A percentile compares a stretch with the other conserved stretches of the same genome.
Conservation (phyloP, 2,113 vertebrate genomes). For the Dasyurus viverrinus region DNA sequence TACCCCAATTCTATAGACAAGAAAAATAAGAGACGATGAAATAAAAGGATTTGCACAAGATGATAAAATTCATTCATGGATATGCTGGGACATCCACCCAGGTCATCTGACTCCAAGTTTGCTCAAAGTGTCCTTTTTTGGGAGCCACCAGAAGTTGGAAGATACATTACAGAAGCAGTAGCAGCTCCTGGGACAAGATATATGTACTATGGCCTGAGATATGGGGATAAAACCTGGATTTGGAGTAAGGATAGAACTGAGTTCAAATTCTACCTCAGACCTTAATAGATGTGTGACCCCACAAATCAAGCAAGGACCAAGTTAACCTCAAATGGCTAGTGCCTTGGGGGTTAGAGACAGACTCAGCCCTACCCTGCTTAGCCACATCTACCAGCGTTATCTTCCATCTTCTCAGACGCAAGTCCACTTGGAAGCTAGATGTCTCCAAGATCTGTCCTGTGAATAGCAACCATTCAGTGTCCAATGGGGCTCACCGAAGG, state of each 20-base stretch:
- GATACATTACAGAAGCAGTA: not conserved
- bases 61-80: not conserved
- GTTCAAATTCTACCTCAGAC: not conserved
- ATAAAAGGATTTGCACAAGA: not conserved
- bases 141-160: not conserved
- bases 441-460: not conserved
- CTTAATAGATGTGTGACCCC: not conserved
- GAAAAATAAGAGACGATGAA: not conserved
- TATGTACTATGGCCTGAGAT: not conserved
- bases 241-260: not conserved
- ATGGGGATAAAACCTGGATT: not conserved
- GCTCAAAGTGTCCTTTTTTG: not conserved
- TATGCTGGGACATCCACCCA: not conserved
- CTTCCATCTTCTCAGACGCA: not conserved
- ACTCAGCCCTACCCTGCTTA: not conserved
- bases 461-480: not conserved
- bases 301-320: not conserved
- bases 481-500: not conserved
- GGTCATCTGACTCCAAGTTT: not conserved
- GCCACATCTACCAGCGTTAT: not conserved
- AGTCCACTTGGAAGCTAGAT: not conserved
- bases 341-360: not conserved
- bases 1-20: not conserved
- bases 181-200: not conserved
- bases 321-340: not conserved